Evolutionary conservation across 2,113 vertebrate species (phyloP).

Genomic region (Sinocyclocheilus anshuiensis): DNA sequence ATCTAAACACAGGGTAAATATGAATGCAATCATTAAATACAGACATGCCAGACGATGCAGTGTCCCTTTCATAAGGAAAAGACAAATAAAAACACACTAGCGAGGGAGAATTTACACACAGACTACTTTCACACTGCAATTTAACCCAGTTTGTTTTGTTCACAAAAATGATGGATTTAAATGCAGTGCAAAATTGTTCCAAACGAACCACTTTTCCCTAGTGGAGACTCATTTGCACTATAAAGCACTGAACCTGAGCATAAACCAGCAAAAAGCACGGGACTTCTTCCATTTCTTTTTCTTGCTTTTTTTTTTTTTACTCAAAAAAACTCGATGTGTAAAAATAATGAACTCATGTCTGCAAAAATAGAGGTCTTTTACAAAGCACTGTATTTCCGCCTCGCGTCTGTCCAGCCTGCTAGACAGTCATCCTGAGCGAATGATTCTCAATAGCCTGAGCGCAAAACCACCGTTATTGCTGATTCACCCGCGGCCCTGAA

Average conservation of each 20-base stretch:
- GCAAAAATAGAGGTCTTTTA: slow-evolving; percentile 57
- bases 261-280: slow-evolving; percentile 54
- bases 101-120: not conserved
- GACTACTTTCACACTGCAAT: not conserved
- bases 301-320: not conserved
- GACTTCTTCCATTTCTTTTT: not conserved
- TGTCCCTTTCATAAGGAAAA: slow-evolving; percentile 63
- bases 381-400: slow-evolving; percentile 50
- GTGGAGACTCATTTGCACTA: slow-evolving; percentile 49
- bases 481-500: slow-evolving; percentile 53
- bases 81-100: not conserved
- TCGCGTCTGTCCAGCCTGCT: slow-evolving; percentile 74
- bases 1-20: slow-evolving; percentile 54
- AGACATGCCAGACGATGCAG: slow-evolving; percentile 68
- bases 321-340: not conserved
- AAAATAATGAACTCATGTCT: slow-evolving; percentile 44
- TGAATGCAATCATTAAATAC: slow-evolving; percentile 22
- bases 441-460: slow-evolving; percentile 58
- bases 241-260: slow-evolving; percentile 68
- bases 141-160: not conserved
- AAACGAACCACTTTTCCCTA: too few relatives aligned
- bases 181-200: not conserved
- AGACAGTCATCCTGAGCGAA: slow-evolving; percentile 71
- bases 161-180: not conserved
- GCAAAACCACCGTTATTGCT: slow-evolving; percentile 65